Base-by-base conservation (phyloP, 2,888 invertebrate species). In the Drosophila quinaria region DNA sequence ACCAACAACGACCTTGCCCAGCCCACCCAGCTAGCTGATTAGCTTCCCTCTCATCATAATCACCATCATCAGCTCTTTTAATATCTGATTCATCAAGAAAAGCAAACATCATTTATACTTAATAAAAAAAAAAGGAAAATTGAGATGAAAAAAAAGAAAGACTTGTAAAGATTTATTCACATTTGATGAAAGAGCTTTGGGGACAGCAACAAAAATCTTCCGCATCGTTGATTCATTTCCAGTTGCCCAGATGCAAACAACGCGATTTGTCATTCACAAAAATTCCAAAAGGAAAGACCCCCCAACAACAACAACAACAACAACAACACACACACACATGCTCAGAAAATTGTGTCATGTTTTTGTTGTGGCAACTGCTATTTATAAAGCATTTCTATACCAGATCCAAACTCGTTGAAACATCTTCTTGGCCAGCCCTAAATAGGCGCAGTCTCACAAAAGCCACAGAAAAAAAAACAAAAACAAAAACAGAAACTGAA, bases 341-440 rank as follows among this genome's bases (percentile, higher is more conserved):
- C 22, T 22, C 41, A 50, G 52, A 22, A 74, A 81, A 82, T 83
- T 80, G 87, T 82, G 82, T 83, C 82, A 86, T 80, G 51, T 50
- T 61, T 56, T 50, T 50, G 59, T 59, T 17, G 33, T 37, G 33
- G 44, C 61, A 64, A 61, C 50, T 74, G 64, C 70, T 78, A 74
- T 70, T 70, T 78, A 67, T 74, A 58, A 65, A 50, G 47, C 33
- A 69, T 65, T 78, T 76, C 61, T 59, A 78, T 68, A 54, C 51
- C 51, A 73, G 74, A 72, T 71, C 39, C 68, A 74, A 80, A 74
- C 68, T 44, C 70, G 85, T 78, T 80, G 71, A 78, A 77, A 67
- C 80, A 73, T 63, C 71, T 50, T 64, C 76, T 72, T 56, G 58
- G 50, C 49, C 64, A 25, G 56, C 58, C 41, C 60, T 51, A 22